Conservation (phyloP, 2,113 vertebrate species). For the Equus przewalskii region DNA sequence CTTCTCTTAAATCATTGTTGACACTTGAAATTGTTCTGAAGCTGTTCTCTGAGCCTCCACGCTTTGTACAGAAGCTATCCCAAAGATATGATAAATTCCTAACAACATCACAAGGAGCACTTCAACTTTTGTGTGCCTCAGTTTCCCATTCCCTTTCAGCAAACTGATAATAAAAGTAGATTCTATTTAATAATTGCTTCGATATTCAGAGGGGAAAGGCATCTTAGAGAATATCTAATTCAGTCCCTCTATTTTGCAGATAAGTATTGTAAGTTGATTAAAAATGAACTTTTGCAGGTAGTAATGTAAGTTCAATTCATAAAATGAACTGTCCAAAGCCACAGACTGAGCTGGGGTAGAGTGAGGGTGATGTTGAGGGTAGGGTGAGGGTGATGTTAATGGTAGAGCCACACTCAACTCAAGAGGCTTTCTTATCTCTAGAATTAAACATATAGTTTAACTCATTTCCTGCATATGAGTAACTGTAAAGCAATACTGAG, state of each 20-base stretch:
- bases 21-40: slow-evolving; percentile 56
- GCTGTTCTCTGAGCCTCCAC: background rate
- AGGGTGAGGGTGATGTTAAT: background rate
- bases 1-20: slow-evolving; percentile 78
- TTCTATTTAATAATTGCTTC: background rate
- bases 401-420: background rate
- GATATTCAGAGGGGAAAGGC: background rate
- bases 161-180: slow-evolving; percentile 21
- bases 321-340: background rate
- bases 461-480: background rate
- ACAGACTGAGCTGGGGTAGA: background rate
- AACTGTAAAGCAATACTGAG: background rate
- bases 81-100: background rate
- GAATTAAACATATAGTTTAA: background rate
- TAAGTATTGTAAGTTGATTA: slow-evolving; percentile 22
- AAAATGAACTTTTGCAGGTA: background rate
- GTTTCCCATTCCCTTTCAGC: background rate
- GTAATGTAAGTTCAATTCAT: background rate
- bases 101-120: background rate
- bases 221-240: background rate
- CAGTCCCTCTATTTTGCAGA: background rate
- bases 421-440: slow-evolving; percentile 1
- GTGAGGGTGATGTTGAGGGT: background rate
- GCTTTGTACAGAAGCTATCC: background rate
- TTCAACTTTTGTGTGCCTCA: background rate